These are phyloP conservation scores for Brienomyrus longianalis DNA, from an alignment of 2,113 vertebrate species.

Conservation along the genomic window DNA sequence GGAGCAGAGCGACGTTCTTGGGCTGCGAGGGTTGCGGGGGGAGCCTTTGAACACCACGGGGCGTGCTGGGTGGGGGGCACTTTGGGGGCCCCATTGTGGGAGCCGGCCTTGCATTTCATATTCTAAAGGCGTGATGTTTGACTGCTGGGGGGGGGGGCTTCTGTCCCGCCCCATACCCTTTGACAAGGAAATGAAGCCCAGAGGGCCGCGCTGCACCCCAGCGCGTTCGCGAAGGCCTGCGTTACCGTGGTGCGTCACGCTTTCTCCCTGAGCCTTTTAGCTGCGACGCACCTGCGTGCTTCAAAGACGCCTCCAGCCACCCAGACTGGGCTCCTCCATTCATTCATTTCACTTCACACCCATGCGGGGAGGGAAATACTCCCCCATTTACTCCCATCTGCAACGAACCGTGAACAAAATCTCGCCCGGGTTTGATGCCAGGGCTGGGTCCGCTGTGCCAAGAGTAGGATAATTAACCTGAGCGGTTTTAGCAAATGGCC, in stretches of 20 bases:
- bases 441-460: neutral
- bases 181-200: neutral
- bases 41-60: conserved; percentile 14
- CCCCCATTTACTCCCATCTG: neutral
- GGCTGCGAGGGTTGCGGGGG: neutral
- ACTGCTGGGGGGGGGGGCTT: neutral
- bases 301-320: neutral
- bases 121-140: neutral
- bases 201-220: neutral
- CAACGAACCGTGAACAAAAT: neutral
- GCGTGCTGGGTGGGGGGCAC: neutral
- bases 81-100: neutral
- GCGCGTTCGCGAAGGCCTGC: neutral
- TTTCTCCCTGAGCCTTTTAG: neutral
- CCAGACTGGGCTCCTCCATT: neutral
- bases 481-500: neutral
- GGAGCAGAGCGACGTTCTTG: neutral
- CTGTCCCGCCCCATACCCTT: neutral
- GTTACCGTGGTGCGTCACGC: neutral
- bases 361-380: neutral
- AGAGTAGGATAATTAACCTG: neutral
- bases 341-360: neutral
- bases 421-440: neutral
- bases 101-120: neutral
- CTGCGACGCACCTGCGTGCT: neutral